A percentile compares a stretch with the other conserved stretches of the same genome.
These are phyloP conservation scores for Ophiothrix spiculata DNA, from an alignment of 35 echinoderm and acorn worm genomes.

Conservation along the genomic window DNA sequence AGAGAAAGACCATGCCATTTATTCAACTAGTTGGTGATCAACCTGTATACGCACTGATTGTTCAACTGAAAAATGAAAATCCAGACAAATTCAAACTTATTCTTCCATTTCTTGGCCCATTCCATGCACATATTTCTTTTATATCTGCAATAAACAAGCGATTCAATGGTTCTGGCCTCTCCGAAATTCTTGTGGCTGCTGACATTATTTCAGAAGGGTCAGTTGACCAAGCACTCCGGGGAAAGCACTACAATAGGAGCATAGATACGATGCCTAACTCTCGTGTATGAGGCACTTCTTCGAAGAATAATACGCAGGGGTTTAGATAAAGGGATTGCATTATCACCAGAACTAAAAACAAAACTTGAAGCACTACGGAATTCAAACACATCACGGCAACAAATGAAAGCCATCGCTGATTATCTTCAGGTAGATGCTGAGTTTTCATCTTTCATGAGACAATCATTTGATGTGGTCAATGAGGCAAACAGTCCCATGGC, in stretches of 20 bases:
- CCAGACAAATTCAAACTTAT: not conserved
- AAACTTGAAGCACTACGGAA: slow-evolving; percentile 18
- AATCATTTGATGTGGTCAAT: slow-evolving; percentile 15
- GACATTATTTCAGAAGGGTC: slow-evolving; percentile 42
- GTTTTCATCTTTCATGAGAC: slow-evolving; percentile 24
- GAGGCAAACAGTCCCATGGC: slow-evolving; percentile 1
- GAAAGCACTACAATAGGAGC: slow-evolving; percentile 48
- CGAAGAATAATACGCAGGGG: slow-evolving; percentile 30
- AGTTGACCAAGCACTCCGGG: slow-evolving; percentile 42
- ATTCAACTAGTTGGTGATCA: not conserved
- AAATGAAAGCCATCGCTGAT: slow-evolving; percentile 15
- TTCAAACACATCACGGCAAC: not conserved
- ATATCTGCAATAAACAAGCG: not conserved
- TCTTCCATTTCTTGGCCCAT: not conserved
- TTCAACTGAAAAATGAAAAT: not conserved
- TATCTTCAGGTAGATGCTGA: slow-evolving; percentile 24
- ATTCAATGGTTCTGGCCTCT: slow-evolving; percentile 35
- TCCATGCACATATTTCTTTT: not conserved
- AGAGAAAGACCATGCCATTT: not conserved
- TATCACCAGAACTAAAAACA: slow-evolving; percentile 24
- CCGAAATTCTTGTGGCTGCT: slow-evolving; percentile 43
- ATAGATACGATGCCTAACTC: slow-evolving; percentile 19
- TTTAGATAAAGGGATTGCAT: slow-evolving; percentile 26
- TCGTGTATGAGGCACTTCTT: slow-evolving; percentile 37
- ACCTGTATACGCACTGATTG: not conserved